Base-by-base conservation (phyloP, 1,140 invertebrate species). In the Episyrphus balteatus region DNA sequence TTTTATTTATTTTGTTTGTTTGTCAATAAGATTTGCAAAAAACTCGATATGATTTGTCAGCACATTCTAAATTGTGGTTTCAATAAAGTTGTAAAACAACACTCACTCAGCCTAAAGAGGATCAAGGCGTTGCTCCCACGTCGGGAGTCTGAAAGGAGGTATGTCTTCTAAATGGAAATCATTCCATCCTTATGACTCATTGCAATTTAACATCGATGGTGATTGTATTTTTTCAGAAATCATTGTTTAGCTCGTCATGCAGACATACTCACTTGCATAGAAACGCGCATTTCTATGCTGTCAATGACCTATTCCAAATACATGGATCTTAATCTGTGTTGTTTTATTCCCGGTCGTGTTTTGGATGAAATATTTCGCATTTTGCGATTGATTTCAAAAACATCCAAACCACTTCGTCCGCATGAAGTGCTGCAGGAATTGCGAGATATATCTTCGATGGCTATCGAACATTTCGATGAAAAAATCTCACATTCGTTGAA, bases 391-490 rank as follows among this genome's bases (percentile, higher is more conserved):
- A 75, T 92, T 32, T 77, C 82, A 51, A 73, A 74, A 13, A 77
- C 78, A 10, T 75, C 76, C 46, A 79, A 76, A 8, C 81, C 82
- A 3, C 82, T 88, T 1, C 72, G 85, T 14, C 79, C 87, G 0
- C 86, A 91, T 60, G 89, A 92, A 66, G 79, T 92, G 2, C 70
- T 94, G 0, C 87, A 92, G 64, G 91, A 93, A 62, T 59, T 94
- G 2, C 70, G 90, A 2, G 92, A 95, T 59, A 89, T 94, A 45
- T 92, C 88, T 12, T 92, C 89, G 21, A 95, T 95, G 92, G 91
- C 91, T 1, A 95, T 94, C 75, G 92, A 96, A 61, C 88, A 95
- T 69, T 96, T 96, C 71, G 91, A 94, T 63, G 91, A 95, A 54
- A 84, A 90, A 60, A 89, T 95, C 34, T 66, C 58, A 0, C 42